Base-by-base conservation (phyloP, 2,888 invertebrate genomes). In the Xanthia togata region DNA sequence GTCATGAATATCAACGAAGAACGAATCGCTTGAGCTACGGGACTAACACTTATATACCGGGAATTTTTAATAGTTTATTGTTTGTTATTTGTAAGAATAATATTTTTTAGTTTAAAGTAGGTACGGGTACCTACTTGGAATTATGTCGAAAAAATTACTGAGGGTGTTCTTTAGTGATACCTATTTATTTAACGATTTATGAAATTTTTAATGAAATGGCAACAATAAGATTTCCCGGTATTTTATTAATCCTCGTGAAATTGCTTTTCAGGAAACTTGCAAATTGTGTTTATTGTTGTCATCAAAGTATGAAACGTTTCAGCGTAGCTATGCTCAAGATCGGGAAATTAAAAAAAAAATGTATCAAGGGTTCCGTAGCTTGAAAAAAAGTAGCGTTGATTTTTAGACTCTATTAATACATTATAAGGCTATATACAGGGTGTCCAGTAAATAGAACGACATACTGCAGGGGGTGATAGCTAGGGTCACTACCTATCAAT, bases 181-280 rank as follows among this genome's bases (percentile, higher is more conserved):
- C n/a, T n/a, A 63, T 70, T 41, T 12, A 55, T 60, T 55, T 55
- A 81, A 82, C 35, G 23, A 55, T 55, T 44, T 35, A 68, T 47
- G 31, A 62, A 68, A 81, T 70, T 70, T 47, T 63, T 3, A 64
- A 47, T 41, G 53, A 59, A 68, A 83, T n/a, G 57, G 26, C 23
- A 62, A 59, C 26, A 73, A 65, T 70, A 62, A 67, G 14, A 67
- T 38, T 67, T 1, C 12, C 12, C 35, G 26, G 47, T 53, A 70
- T 50, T 82, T 82, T 57, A 69, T 64, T 57, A 71, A 63, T 53
- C 26, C 26, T 38, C 64, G 60, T 67, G 62, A 83, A 65, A 74
- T 69, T 64, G 60, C 68, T 83, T 69, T 79, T 57, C 55, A 57
- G 20, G 26, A 57, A 69, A 83, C 55, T 83, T 71, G 44, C 2